Evolutionary conservation across 2,888 invertebrate genomes (phyloP).

Genomic region (Trachelus stipa): DNA sequence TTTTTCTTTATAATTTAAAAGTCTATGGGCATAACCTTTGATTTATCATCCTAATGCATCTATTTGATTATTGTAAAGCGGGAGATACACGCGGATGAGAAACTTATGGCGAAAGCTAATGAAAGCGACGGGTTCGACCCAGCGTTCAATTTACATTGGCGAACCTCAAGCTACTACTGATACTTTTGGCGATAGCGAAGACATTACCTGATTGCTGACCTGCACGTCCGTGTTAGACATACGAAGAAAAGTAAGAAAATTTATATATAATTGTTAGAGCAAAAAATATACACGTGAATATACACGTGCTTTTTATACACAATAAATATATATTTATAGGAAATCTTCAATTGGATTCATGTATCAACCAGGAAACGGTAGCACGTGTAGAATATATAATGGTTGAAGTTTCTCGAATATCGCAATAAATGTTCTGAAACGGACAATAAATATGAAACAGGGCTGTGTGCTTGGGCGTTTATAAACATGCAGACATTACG

Average conservation of each 20-base stretch:
- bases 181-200: neutral
- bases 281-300: neutral
- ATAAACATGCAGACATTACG: neutral
- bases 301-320: neutral
- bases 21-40: neutral
- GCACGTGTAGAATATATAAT: neutral
- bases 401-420: neutral
- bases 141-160: neutral
- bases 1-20: neutral
- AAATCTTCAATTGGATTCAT: neutral
- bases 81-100: neutral
- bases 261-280: neutral
- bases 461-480: neutral
- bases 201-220: constrained; percentile 38
- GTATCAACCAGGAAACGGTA: neutral
- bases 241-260: constrained; percentile 28
- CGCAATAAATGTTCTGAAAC: neutral
- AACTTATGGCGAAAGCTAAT: neutral
- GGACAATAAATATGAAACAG: neutral
- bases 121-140: neutral
- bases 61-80: neutral
- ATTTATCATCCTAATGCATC: neutral
- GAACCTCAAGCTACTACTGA: neutral
- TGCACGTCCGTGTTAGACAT: constrained; percentile 23
- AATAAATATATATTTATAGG: neutral